phyloP scores from a whole-genome alignment of 92 coral and sea anemone genomes.

The Actinernus sp. region DNA sequence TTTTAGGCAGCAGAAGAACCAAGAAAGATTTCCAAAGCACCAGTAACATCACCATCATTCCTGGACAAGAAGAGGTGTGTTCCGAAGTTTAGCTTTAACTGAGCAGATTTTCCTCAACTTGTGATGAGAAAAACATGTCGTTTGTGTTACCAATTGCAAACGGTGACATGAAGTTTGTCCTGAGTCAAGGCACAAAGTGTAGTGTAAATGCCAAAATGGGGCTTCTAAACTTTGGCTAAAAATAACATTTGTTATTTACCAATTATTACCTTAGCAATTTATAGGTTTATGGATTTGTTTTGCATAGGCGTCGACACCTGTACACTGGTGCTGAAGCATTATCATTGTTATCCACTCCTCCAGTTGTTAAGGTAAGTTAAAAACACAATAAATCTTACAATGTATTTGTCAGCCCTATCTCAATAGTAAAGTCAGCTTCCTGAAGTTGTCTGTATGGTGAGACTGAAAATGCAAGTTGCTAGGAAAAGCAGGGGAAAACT shows the following conservation, averaged over 20 bases:
- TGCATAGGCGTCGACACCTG: conserved; percentile 68
- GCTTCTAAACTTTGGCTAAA: not conserved
- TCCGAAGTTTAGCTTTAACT: not conserved
- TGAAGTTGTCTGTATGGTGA: no score
- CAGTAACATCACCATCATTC: conserved; percentile 65
- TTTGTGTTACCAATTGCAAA: no score
- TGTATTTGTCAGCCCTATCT: not conserved
- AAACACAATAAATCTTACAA: not conserved
- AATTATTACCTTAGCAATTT: no score
- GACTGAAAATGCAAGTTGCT: no score
- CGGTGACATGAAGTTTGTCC: no score
- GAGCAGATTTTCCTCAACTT: not conserved
- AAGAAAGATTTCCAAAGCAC: conserved; percentile 26
- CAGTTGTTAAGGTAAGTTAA: conserved; percentile 71
- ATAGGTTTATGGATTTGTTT: not conserved
- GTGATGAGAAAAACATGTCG: no score
- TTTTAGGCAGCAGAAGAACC: conserved; percentile 34
- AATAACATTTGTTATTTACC: not conserved
- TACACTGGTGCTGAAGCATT: conserved; percentile 96
- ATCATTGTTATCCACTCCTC: conserved; percentile 86
- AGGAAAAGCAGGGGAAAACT: no score
- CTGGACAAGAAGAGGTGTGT: conserved; percentile 81
- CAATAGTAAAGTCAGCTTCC: no score
- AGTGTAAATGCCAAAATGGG: no score
- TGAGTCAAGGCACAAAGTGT: no score